These are phyloP conservation scores for Bombycilla garrulus DNA, from an alignment of 2,113 vertebrate genomes.

Conservation along the genomic window DNA sequence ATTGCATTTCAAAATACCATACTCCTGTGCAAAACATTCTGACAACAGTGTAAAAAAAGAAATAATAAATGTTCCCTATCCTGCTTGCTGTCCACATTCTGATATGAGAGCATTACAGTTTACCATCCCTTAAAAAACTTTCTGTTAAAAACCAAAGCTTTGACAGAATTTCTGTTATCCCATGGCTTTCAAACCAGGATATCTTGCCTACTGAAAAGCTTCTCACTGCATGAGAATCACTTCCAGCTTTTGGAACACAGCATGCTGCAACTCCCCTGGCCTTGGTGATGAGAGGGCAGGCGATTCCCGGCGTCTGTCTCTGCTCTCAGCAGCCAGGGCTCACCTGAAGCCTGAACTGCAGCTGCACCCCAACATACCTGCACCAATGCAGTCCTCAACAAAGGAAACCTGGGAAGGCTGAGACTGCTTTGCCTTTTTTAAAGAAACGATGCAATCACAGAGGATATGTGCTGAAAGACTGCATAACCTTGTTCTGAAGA, in stretches of 20 bases:
- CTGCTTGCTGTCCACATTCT: not conserved
- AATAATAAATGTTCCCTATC: not conserved
- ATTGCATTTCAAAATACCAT: not conserved
- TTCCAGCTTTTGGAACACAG: not conserved
- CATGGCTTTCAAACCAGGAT: not conserved
- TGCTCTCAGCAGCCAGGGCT: fast-evolving
- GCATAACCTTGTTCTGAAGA: not conserved
- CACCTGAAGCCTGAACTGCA: no score
- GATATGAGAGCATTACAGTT: not conserved
- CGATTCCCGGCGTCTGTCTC: fast-evolving
- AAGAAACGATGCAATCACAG: not conserved
- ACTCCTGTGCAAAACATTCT: not conserved
- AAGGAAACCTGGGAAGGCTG: not conserved
- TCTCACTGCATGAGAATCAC: not conserved
- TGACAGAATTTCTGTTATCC: not conserved
- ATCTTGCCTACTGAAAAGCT: not conserved
- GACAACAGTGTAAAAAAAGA: not conserved
- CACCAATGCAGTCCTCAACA: fast-evolving
- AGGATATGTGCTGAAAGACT: not conserved
- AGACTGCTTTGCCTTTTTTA: not conserved
- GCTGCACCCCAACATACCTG: not conserved
- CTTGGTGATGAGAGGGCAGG: fast-evolving
- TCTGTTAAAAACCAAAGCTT: not conserved
- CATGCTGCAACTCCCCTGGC: fast-evolving
- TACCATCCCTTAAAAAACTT: not conserved